phyloP scores from a whole-genome alignment of 2,888 invertebrate genomes.

The Pheosia gnoma region DNA sequence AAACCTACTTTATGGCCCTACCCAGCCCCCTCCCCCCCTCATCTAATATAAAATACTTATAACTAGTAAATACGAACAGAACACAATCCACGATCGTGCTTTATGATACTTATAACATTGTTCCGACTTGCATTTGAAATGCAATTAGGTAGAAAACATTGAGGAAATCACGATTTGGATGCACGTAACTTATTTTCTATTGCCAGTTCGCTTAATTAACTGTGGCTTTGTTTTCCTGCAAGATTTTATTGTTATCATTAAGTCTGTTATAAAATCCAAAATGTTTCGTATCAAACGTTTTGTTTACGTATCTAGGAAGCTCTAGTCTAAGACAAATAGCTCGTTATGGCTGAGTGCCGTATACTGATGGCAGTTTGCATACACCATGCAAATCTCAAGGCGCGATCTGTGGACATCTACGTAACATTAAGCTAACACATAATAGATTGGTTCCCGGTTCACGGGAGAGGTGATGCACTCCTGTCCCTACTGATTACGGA shows the following conservation, averaged over 20 bases:
- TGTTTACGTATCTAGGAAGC: slow-evolving; percentile 47
- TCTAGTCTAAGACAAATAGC: slow-evolving; percentile 55
- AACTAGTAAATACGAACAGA: slow-evolving; percentile 53
- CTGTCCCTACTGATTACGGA: slow-evolving; percentile 74
- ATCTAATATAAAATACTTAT: slow-evolving; percentile 63
- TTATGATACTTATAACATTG: slow-evolving; percentile 48
- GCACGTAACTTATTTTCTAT: slow-evolving; percentile 38
- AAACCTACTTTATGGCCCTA: slow-evolving; percentile 64
- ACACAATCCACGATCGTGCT: slow-evolving; percentile 52
- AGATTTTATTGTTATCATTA: neutral
- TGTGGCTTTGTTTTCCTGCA: slow-evolving; percentile 11
- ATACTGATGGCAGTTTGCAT: slow-evolving; percentile 53
- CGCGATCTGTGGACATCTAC: slow-evolving; percentile 65
- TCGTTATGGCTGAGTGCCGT: slow-evolving; percentile 60
- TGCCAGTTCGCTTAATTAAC: slow-evolving; percentile 23
- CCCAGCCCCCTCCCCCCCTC: slow-evolving; percentile 33
- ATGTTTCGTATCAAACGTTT: slow-evolving; percentile 18
- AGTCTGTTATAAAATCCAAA: neutral
- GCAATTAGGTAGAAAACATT: slow-evolving; percentile 41
- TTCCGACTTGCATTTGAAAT: slow-evolving; percentile 43
- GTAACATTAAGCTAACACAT: slow-evolving; percentile 81
- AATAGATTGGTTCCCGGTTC: slow-evolving; percentile 79
- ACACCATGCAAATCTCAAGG: slow-evolving; percentile 67
- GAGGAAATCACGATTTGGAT: slow-evolving; percentile 42
- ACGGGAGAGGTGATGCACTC: slow-evolving; percentile 64